Evolutionary conservation across 1,140 invertebrate genomes (phyloP).

Genomic region (Panulirus ornatus): DNA sequence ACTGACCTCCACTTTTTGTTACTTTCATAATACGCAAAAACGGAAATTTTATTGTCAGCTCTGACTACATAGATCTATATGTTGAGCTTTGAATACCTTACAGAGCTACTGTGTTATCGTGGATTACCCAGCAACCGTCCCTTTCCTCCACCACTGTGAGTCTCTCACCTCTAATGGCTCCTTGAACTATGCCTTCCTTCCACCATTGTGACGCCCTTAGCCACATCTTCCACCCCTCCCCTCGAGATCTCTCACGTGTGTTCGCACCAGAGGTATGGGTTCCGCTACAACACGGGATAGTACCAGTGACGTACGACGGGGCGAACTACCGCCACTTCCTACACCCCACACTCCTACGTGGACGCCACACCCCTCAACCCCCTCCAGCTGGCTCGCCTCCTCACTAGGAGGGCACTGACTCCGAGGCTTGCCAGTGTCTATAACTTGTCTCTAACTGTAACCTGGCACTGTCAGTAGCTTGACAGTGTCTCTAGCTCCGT

Average conservation of each 20-base stretch:
- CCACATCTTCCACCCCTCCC: background rate
- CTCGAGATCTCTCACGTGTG: background rate
- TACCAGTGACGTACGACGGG: constrained; percentile 57
- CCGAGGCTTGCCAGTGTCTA: too few relatives aligned
- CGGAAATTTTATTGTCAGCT: too few relatives aligned
- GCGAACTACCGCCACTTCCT: constrained; percentile 44
- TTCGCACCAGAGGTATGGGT: constrained; percentile 67
- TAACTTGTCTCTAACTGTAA: too few relatives aligned
- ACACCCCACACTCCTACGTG: constrained; percentile 56
- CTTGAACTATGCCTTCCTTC: background rate
- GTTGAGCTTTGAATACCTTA: too few relatives aligned
- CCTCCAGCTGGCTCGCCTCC: constrained; percentile 28
- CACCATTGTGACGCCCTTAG: background rate
- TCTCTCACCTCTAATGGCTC: background rate
- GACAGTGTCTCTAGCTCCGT: too few relatives aligned
- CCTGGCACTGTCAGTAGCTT: too few relatives aligned
- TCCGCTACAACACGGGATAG: constrained; percentile 67
- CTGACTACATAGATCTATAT: too few relatives aligned
- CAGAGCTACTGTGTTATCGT: too few relatives aligned
- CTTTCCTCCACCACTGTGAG: too few relatives aligned
- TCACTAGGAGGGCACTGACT: constrained; percentile 29
- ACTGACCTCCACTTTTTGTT: too few relatives aligned
- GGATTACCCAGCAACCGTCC: too few relatives aligned
- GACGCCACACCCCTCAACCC: constrained; percentile 55
- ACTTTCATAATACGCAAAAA: too few relatives aligned